Percentiles rank a stretch among this genome's conserved stretches.
Evolutionary conservation across 30 jellyfish, hydroid and myxozoan genomes (phyloP).

Genomic region (Cassiopea andromeda): DNA sequence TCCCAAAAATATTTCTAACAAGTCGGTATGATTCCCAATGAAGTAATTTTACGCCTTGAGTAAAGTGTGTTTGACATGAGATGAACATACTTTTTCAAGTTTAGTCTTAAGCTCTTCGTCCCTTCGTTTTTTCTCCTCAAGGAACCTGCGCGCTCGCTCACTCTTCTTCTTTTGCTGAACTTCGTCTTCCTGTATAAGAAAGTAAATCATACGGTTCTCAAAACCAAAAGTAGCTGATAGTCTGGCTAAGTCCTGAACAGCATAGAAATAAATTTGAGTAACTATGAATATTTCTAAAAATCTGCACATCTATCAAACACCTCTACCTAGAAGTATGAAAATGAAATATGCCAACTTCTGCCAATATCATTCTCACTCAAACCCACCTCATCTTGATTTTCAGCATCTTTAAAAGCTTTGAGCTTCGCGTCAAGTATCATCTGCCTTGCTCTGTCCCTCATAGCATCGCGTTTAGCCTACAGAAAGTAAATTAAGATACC

Average conservation of each 20-base stretch:
- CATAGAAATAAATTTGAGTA: too few species aligned
- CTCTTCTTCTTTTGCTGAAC: constrained; percentile 64
- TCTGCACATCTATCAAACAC: too few species aligned
- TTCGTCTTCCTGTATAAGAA: constrained; percentile 33
- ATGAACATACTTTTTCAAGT: constrained; percentile 68
- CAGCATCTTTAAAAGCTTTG: constrained; percentile 54
- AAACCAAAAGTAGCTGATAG: neutral
- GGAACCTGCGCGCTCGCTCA: constrained; percentile 75
- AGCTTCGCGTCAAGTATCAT: constrained; percentile 82
- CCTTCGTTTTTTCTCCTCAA: constrained; percentile 76
- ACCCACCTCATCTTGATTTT: constrained; percentile 21
- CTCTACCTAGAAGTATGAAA: too few species aligned
- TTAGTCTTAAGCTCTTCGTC: constrained; percentile 78
- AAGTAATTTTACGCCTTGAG: too few species aligned
- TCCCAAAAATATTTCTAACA: too few species aligned
- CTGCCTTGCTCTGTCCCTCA: constrained; percentile 85
- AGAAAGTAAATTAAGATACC: neutral
- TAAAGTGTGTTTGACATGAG: neutral
- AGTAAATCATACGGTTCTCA: neutral
- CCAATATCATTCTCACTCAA: neutral
- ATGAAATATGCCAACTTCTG: too few species aligned
- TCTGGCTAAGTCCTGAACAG: too few species aligned
- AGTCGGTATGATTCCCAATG: too few species aligned
- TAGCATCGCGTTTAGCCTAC: constrained; percentile 80
- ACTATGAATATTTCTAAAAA: too few species aligned